Evolutionary conservation across 2,888 invertebrate species (phyloP), one percentile per base, ranked within the genome.

Genomic region (Pseudoips prasinana): DNA sequence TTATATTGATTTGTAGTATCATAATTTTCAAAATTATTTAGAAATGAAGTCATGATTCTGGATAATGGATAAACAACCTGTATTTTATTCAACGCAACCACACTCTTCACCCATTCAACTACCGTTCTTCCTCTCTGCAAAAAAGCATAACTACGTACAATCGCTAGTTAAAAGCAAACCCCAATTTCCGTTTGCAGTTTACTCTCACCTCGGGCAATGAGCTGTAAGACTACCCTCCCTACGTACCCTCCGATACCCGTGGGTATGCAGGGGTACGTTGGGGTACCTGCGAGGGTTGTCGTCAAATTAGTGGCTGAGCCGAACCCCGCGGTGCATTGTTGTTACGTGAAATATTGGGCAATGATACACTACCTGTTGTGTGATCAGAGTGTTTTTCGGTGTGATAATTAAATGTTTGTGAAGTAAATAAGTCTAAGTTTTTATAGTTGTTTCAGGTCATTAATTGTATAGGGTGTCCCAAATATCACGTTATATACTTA

Each of bases 261-360:
- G 7, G 7, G 20, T 7, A 20, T 5, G 5, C 3, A 14, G 14
- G 22, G 33, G 29, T 18, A 10, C 25, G 14, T 8, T 29, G 25
- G 38, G 25, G 25, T 8, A 35, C 18, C 30, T 14, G 3, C 29
- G 55, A 44, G 50, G 46, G 44, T 39, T 48, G 55, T 58, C 55
- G 41, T 50, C 57, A 40, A 54, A 57, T 57, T 57, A 57, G 57
- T 51, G 50, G 46, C 40, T 32, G 37, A 32, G 34, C 30, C 26
- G 27, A 33, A 19, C 29, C 10, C 29, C 28, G 26, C 31, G 31
- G 53, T 36, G 38, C 25, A 30, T 32, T 29, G 46, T 37, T 55
- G 33, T 24, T 41, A 36, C 39, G 46, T 44, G 30, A 53, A 44
- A 53, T 57, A 53, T 57, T 39, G 39, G 41, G 31, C 39, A 35